Evolutionary conservation across 53 echinoderm and acorn worm genomes (phyloP), one percentile per base, ranked within the genome.

Genomic region (Holothuria scabra): DNA sequence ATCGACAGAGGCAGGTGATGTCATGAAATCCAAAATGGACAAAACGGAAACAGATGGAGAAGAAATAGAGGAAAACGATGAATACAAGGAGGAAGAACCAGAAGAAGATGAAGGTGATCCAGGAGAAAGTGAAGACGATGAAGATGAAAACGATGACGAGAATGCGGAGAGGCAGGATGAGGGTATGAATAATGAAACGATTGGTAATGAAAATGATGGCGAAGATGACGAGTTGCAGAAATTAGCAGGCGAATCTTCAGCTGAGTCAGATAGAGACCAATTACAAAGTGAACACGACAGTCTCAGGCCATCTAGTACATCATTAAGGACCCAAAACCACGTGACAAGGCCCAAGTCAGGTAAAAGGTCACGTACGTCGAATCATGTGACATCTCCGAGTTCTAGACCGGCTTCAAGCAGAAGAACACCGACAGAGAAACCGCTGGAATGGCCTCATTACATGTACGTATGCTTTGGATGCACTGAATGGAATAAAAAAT

Each of bases 401-500:
- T 64, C 83, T 8, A 55, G 84, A 33, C 87, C 94, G 26, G 67
- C 82, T 8, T 74, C 85, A 71, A 85, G 86, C 28, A 79, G 62
- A 57, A 66, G 30, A 34, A 85, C 80, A 23, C 78, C 75, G 3
- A 90, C 88, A 13, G 92, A 95, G 31, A 95, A 88, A 48, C 81
- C 90, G 10, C 38, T 95, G 84, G 95, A 95, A 28, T 95, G 95
- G 95, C 95, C 95, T 1, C 66, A 95, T 81, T 85, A 85, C 57
- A 69, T 86, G 95, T 95, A 75, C 87, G 91, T 86, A 18, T 80
- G 66, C 44, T 21, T 52, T 52, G 14, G 52, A 16, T 14, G 8
- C 4, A 16, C 1, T n/a, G n/a, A n/a, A 16, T 52, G 11, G 14
- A 52, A 16, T 16, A 14, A 16, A 52, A 52, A 52, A 2, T 52